These are phyloP conservation scores for Macaria liturata DNA, from an alignment of 2,888 invertebrate genomes.

Conservation along the genomic window DNA sequence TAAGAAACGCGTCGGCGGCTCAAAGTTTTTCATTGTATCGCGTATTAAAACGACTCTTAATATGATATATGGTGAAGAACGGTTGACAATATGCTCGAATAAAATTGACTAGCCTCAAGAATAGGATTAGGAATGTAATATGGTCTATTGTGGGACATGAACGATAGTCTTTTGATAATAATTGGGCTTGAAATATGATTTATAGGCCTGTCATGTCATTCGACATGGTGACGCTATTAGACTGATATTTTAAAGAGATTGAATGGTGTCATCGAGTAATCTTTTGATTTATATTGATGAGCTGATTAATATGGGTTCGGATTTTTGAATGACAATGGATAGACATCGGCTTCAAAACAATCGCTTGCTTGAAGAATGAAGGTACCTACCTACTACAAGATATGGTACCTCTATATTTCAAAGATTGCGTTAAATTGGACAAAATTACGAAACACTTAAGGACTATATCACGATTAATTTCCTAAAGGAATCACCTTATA, in stretches of 20 bases:
- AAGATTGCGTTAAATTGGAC: too few species aligned
- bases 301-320: constrained; percentile 44
- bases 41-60: constrained; percentile 66
- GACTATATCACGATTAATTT: background rate
- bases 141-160: constrained; percentile 59
- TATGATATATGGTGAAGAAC: constrained; percentile 71
- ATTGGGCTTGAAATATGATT: constrained; percentile 75
- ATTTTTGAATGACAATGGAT: constrained; percentile 30
- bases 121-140: constrained; percentile 74
- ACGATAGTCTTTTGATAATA: constrained; percentile 71
- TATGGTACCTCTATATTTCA: too few species aligned
- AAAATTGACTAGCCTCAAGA: constrained; percentile 73
- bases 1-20: constrained; percentile 55
- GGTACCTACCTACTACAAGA: background rate
- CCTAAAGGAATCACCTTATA: too few species aligned
- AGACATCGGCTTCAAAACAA: constrained; percentile 26
- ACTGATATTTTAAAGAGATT: constrained; percentile 53
- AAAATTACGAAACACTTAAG: too few species aligned
- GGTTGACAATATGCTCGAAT: constrained; percentile 68
- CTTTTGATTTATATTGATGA: constrained; percentile 56
- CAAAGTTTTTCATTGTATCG: constrained; percentile 54
- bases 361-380: background rate
- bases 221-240: constrained; percentile 41
- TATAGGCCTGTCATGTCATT: constrained; percentile 58
- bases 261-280: constrained; percentile 56